Base-by-base conservation (phyloP, 2,888 invertebrate genomes). In the Agriopis leucophaearia region DNA sequence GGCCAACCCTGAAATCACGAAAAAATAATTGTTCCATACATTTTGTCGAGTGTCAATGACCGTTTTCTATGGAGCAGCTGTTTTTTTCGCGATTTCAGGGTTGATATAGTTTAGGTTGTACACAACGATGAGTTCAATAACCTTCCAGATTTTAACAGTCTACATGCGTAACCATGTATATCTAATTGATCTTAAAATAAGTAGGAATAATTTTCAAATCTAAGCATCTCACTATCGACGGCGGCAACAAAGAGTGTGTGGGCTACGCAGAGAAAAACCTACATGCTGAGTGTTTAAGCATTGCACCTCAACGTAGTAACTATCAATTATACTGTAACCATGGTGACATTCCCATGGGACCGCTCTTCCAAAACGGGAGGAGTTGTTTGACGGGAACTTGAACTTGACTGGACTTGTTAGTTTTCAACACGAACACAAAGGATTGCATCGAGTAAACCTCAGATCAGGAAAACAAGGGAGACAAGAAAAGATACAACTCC, bases 321-420 rank as follows among this genome's bases (percentile, higher is more conserved):
- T 16, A 9, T 4, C 16, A 36, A 9, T 8, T 10, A 38, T 54
- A 15, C 52, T 54, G 38, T 38, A 7, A 8, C 54, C 55, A 44
- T 8, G 44, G 42, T 27, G 42, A 57, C 59, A 59, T 59, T 59
- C 59, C 59, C 59, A 42, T 18, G 12, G 58, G 58, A 50, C 16
- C 50, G 59, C n/a, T 40, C 59, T 59, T 59, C 59, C 59, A 59
- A 59, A 59, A 40, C 50, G 59, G 58, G 58, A 44, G n/a, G 45
- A 48, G 48, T 48, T 12, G 58, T 48, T 36, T 47, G 58, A 59
- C 48, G 16, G 35, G 50, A 59, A 40, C 8, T 15, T 36, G 35
- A 57, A 58, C 48, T 58, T 47, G 47, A 38, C 42, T 44, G 44
- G 10, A 35, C 38, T 47, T 38, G 38, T 48, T 16, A 15, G 48